phyloP scores from a whole-genome alignment of 1,140 invertebrate species.

The Panonychus citri region DNA sequence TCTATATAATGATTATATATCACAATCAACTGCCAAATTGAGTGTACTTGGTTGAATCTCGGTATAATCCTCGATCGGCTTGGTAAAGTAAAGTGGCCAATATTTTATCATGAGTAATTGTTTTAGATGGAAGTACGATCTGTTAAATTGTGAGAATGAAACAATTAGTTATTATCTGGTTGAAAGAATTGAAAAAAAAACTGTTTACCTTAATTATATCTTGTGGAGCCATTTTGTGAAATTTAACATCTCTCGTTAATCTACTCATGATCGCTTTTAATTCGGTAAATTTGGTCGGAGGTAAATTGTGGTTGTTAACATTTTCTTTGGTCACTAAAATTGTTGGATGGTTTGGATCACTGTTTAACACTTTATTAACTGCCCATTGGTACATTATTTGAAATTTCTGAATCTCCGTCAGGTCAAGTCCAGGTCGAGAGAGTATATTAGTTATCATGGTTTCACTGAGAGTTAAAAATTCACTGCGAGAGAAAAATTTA shows the following conservation, averaged over 20 bases:
- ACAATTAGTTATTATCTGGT: not conserved
- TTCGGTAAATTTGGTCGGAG: not conserved
- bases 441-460: slow-evolving; percentile 89
- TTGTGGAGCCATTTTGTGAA: slow-evolving; percentile 71
- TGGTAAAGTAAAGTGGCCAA: slow-evolving; percentile 78
- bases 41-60: not conserved
- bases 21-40: not conserved
- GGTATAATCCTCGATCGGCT: slow-evolving; percentile 12
- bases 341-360: not conserved
- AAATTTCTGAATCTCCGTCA: slow-evolving; percentile 72
- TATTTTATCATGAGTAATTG: slow-evolving; percentile 74
- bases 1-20: no score
- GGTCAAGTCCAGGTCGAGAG: slow-evolving; percentile 48
- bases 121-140: slow-evolving; percentile 72
- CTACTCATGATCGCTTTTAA: slow-evolving; percentile 21
- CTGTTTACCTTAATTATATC: slow-evolving; percentile 65
- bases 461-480: slow-evolving; percentile 66
- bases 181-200: no score
- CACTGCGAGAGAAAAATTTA: slow-evolving; percentile 50
- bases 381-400: slow-evolving; percentile 79
- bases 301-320: not conserved
- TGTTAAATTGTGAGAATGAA: slow-evolving; percentile 19
- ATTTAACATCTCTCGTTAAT: slow-evolving; percentile 59
- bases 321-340: slow-evolving; percentile 34
- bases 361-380: slow-evolving; percentile 5